A percentile compares a stretch with the other conserved stretches of the same genome.
These are phyloP conservation scores for Zosterops pallidus DNA, from an alignment of 2,113 vertebrate species.

Conservation along the genomic window DNA sequence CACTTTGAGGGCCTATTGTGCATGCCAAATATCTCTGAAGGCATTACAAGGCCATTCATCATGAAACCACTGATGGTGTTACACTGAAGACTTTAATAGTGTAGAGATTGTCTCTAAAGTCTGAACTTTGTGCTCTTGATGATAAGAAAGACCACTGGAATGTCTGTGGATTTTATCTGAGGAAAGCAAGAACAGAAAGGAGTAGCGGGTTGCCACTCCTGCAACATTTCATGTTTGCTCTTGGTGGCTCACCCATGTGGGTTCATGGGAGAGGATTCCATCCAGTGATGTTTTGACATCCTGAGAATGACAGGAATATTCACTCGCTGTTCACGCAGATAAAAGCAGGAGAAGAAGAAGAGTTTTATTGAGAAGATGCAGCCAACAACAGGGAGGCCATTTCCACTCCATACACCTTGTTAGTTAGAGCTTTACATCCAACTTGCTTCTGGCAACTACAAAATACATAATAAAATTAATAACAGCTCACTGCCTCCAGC, in stretches of 20 bases:
- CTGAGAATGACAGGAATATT: neutral
- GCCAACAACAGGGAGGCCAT: neutral
- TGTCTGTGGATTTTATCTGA: neutral
- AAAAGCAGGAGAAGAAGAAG: neutral
- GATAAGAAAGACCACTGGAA: neutral
- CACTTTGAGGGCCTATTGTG: neutral
- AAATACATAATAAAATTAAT: constrained; percentile 69
- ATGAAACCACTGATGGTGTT: neutral
- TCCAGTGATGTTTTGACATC: neutral
- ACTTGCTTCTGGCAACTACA: constrained; percentile 29
- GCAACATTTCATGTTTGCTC: neutral
- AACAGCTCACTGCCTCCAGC: constrained; percentile 65
- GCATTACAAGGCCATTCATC: neutral
- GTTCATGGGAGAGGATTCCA: neutral
- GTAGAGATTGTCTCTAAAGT: neutral
- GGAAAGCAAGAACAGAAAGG: neutral
- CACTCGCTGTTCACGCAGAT: neutral
- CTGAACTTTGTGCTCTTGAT: neutral
- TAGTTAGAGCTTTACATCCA: constrained; percentile 11
- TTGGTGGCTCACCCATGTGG: neutral
- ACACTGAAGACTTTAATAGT: neutral
- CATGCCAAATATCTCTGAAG: neutral
- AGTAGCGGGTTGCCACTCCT: neutral
- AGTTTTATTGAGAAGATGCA: neutral
- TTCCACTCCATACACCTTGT: constrained; percentile 10